phyloP scores from a whole-genome alignment of 2,797 vertebrate genomes.

The Crenichthys baileyi region DNA sequence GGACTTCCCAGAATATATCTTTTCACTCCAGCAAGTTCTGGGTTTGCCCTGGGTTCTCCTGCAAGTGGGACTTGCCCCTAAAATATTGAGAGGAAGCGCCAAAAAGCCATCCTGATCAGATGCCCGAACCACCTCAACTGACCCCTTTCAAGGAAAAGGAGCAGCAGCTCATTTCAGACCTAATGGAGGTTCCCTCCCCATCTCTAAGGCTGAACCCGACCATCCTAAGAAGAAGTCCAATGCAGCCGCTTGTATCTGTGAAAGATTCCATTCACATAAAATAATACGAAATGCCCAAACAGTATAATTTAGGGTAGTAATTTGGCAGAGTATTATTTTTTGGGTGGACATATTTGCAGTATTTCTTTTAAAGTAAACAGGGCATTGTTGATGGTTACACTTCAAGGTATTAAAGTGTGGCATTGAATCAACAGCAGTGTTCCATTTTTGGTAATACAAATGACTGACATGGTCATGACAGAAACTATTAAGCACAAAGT shows the following conservation, averaged over 20 bases:
- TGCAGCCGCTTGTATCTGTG: not conserved
- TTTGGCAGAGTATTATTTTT: not conserved
- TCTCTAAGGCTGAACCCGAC: not conserved
- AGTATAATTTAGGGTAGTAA: not conserved
- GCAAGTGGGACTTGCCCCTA: no score
- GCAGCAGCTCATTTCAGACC: not conserved
- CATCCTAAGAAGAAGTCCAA: not conserved
- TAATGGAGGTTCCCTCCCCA: not conserved
- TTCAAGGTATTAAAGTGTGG: not conserved
- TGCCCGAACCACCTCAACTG: not conserved
- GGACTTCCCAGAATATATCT: no score
- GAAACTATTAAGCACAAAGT: not conserved
- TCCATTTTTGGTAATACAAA: not conserved
- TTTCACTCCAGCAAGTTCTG: no score
- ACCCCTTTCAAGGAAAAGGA: not conserved
- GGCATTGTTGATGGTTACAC: not conserved
- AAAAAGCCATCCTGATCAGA: not conserved
- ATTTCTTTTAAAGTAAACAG: not conserved
- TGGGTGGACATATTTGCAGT: no score
- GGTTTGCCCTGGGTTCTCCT: no score
- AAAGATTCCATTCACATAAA: not conserved
- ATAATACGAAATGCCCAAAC: not conserved
- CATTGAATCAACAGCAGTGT: not conserved
- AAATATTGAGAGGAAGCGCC: no score
- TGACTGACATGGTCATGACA: not conserved